These are phyloP conservation scores for Tetranychus piercei DNA, from an alignment of 2,888 invertebrate species.

Conservation along the genomic window DNA sequence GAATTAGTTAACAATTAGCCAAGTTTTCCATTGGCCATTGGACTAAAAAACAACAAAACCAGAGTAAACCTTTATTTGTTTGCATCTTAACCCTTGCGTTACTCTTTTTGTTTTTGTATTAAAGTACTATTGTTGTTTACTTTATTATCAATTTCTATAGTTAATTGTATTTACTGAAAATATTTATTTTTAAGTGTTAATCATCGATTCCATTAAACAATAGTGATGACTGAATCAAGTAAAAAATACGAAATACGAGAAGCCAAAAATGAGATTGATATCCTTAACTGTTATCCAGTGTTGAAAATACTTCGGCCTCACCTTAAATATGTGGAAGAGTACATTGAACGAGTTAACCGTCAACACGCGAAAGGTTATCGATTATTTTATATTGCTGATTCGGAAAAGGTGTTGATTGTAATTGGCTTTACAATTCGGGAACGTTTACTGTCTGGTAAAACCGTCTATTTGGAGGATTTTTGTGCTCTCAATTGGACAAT, in stretches of 20 bases:
- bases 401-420: not conserved
- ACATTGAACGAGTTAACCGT: not conserved
- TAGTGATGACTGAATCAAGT: not conserved
- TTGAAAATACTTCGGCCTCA: not conserved
- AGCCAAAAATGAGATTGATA: not conserved
- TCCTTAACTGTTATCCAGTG: not conserved
- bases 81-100: too few relatives aligned
- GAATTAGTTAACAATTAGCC: too few relatives aligned
- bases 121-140: too few relatives aligned
- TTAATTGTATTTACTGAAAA: too few relatives aligned
- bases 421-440: not conserved
- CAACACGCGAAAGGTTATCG: not conserved
- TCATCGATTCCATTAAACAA: too few relatives aligned
- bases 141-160: too few relatives aligned
- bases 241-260: not conserved
- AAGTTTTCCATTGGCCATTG: too few relatives aligned
- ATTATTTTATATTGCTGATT: not conserved
- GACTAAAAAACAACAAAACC: too few relatives aligned
- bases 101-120: too few relatives aligned
- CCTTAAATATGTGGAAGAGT: not conserved
- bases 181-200: too few relatives aligned
- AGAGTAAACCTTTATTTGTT: too few relatives aligned
- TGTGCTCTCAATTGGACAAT: not conserved
- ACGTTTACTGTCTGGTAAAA: not conserved
- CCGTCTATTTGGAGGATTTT: not conserved